Evolutionary conservation across 2,888 invertebrate species (phyloP), one percentile per base, ranked within the genome.

Genomic region (Eugnorisma glareosa): DNA sequence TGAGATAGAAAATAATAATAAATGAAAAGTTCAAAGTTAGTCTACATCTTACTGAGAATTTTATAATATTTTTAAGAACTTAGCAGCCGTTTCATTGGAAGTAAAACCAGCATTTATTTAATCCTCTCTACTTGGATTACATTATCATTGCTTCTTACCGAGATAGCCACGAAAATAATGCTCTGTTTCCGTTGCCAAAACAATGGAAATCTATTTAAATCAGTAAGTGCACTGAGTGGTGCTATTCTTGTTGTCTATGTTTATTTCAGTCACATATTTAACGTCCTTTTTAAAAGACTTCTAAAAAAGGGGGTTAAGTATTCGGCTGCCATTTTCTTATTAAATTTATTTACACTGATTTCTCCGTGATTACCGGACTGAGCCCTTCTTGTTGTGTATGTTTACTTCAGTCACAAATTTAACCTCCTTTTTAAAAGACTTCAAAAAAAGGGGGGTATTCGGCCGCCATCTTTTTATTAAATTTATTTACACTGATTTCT

Each of bases 151-250:
- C 51, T 61, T 66, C 71, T 51, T 67, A 72, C 68, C 15, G n/a
- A 83, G 40, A 85, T 72, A 76, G 61, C 37, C 72, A 66, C 75
- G 31, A 35, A 64, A 71, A 59, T 83, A 74, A 76, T 73, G 57
- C 24, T 61, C 61, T 57, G 69, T 48, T 67, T 75, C 66, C 67
- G 57, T 72, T 84, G 84, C 75, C 77, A 85, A 81, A 84, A 69
- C 51, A 69, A 81, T 67, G 61, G 2, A 61, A 72, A 72, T 72
- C 51, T 81, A 72, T 81, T 84, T 84, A 61, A 72, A 84, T 61
- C 61, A 31, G 54, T 67, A 31, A 77, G 11, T 73, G 28, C 59
- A 51, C 18, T 35, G 28, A 70, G 24, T 54, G 68, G 18, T 35
- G 21, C 10, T 67, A 31, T 64, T 71, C 24, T 35, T 61, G 21